Base-by-base conservation (phyloP, 2,888 invertebrate genomes). In the Coleophora deauratella region DNA sequence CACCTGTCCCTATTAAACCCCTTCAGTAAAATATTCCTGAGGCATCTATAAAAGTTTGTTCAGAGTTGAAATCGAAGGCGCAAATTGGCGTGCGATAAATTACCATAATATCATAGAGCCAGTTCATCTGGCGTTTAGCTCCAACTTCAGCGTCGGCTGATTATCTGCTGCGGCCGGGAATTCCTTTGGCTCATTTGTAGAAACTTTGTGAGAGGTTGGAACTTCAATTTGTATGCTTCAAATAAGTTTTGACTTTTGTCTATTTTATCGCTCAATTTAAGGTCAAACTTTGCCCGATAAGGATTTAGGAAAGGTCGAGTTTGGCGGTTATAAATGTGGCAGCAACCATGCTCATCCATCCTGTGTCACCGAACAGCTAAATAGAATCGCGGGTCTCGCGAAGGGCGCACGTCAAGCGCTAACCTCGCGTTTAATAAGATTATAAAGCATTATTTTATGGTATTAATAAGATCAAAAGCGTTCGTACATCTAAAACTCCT, bases 391-490 rank as follows among this genome's bases (percentile, higher is more conserved):
- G 59, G 65, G 67, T 65, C 57, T 54, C 52, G 55, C 52, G 62
- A 54, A 76, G 81, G 76, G 79, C 67, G 73, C 69, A 65, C 69
- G 61, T 67, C 70, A 72, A 84, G 86, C 86, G 86, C 87, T 89
- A 89, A 90, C 89, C 89, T 89, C 88, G 88, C 88, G 88, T 88
- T 88, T 90, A 90, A 90, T 90, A 89, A 89, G 90, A 90, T 90
- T 90, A 90, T 88, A 87, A 88, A 87, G 90, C 88, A 90, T 90
- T 90, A 90, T 90, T 90, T 90, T 89, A 89, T 88, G 88, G 89
- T 87, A 90, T 90, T 90, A 90, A 90, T 90, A 88, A 90, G 90
- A 90, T 90, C 90, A 90, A 90, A 90, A 89, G 89, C 89, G 88
- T 88, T 87, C 86, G 74, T 85, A 86, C 86, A 80, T 85, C 86